A percentile compares a stretch with the other conserved stretches of the same genome.
Conservation (phyloP, 2,113 vertebrate species). For the Cricetomys ansorgei region DNA sequence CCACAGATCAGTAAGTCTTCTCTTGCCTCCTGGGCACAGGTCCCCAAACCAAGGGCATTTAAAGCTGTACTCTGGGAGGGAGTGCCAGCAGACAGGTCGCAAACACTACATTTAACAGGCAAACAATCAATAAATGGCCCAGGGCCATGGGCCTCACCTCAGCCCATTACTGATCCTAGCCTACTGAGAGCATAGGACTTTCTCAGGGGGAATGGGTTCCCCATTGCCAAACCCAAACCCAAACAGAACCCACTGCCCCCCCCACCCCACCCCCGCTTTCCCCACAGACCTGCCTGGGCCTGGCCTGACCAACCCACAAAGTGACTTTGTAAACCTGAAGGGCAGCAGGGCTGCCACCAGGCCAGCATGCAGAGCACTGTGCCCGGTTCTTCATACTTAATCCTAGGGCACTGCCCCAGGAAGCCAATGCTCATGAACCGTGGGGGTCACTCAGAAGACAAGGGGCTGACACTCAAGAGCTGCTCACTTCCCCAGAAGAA, state of each 20-base stretch:
- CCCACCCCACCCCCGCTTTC: not conserved
- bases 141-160: not conserved
- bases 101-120: not conserved
- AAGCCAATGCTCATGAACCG: not conserved
- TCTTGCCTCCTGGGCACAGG: not conserved
- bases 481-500: not conserved
- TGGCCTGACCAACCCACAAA: not conserved
- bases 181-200: not conserved
- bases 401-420: not conserved
- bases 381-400: not conserved
- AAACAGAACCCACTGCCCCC: slow-evolving; percentile 9
- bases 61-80: not conserved
- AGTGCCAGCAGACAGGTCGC: not conserved
- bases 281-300: not conserved
- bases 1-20: not conserved
- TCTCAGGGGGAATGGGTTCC: not conserved
- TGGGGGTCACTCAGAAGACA: not conserved
- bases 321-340: slow-evolving; percentile 3
- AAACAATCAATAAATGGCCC: not conserved
- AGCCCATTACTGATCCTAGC: not conserved
- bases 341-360: not conserved
- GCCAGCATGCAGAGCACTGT: not conserved
- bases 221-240: slow-evolving; percentile 4
- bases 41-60: not conserved
- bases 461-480: not conserved